phyloP scores from a whole-genome alignment of 2,888 invertebrate genomes.

The Aromia moschata region DNA sequence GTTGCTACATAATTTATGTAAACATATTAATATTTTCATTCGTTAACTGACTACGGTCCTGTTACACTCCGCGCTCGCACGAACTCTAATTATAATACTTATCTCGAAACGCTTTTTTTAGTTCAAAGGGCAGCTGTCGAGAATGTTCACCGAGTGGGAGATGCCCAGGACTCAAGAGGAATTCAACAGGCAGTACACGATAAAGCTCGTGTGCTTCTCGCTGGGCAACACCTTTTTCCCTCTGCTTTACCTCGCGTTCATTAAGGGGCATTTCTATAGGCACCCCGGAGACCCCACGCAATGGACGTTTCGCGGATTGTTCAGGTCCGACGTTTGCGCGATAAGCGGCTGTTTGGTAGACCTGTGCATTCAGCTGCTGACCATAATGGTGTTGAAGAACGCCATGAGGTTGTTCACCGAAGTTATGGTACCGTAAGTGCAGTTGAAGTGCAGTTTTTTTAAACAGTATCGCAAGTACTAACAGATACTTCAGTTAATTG shows the following conservation, averaged over 20 bases:
- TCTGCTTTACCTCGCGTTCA: slow-evolving; percentile 22
- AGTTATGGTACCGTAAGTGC: slow-evolving; percentile 65
- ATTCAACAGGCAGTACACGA: slow-evolving; percentile 51
- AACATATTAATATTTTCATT: too few relatives aligned
- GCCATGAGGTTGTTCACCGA: slow-evolving; percentile 57
- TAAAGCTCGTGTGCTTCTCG: slow-evolving; percentile 51
- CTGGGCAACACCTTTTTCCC: slow-evolving; percentile 45
- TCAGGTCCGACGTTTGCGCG: slow-evolving; percentile 57
- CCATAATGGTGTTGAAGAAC: slow-evolving; percentile 68
- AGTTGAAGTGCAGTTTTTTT: too few relatives aligned
- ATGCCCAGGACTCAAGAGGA: slow-evolving; percentile 53
- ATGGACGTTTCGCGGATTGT: slow-evolving; percentile 40
- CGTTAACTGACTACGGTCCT: too few relatives aligned
- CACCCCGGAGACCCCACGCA: slow-evolving; percentile 58
- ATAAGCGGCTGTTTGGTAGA: slow-evolving; percentile 67
- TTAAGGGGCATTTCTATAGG: slow-evolving; percentile 60
- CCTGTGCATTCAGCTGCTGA: slow-evolving; percentile 66
- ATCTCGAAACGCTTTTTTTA: too few relatives aligned
- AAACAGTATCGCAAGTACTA: too few relatives aligned
- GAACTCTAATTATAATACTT: too few relatives aligned
- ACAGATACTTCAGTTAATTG: too few relatives aligned
- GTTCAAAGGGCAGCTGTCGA: background rate
- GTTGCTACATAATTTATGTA: too few relatives aligned
- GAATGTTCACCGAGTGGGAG: slow-evolving; percentile 49
- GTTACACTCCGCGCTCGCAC: too few relatives aligned